Conservation (phyloP, 2,113 vertebrate genomes). For the Pteropus alecto region DNA sequence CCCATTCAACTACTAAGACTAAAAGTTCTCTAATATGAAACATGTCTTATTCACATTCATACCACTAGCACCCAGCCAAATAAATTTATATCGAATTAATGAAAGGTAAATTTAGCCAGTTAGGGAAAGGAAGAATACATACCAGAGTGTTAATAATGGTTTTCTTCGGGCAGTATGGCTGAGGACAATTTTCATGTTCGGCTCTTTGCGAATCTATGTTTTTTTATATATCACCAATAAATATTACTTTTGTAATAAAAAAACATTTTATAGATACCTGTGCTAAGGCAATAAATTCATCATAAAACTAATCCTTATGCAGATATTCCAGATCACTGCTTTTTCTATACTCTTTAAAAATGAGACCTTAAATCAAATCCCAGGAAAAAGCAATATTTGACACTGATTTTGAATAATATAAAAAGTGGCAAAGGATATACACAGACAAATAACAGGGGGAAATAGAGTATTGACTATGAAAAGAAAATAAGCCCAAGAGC, state of each 20-base stretch:
- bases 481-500: background rate
- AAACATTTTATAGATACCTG: background rate
- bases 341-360: background rate
- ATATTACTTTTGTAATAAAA: background rate
- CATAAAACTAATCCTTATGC: background rate
- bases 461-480: background rate
- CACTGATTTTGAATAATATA: background rate
- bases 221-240: background rate
- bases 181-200: background rate
- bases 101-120: background rate
- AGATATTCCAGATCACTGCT: background rate
- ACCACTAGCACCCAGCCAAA: background rate
- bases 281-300: background rate
- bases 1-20: background rate
- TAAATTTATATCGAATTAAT: conserved; percentile 1
- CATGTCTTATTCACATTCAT: background rate
- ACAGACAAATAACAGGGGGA: background rate
- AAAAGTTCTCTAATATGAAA: background rate
- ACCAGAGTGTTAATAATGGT: background rate
- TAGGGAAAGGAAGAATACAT: background rate
- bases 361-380: background rate
- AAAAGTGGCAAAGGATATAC: background rate
- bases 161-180: background rate
- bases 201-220: background rate
- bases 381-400: background rate